Base-by-base conservation (phyloP, 2,113 vertebrate species). In the Lonchura striata region DNA sequence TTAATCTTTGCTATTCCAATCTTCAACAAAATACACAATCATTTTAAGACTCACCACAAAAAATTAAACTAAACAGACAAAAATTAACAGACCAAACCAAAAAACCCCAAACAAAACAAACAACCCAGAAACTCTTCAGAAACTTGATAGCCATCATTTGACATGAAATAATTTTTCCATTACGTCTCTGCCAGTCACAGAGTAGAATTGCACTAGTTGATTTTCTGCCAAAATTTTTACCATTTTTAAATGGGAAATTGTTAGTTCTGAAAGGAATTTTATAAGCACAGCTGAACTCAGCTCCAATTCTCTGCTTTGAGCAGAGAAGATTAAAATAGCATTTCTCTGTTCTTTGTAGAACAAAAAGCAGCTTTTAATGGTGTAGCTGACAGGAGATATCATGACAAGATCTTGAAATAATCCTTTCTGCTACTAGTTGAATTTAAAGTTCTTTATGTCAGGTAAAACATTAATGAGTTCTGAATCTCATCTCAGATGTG, bases 391-490 rank as follows among this genome's bases (percentile, higher is more conserved):
- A 57, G 64, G 10, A 53, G 19, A 89, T 69, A 82, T 68, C 76
- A 83, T 2, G 14, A 79, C 50, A 69, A 86, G 46, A 68, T 87
- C 66, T 69, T 86, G 61, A 89, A 92, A 92, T 46, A 78, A 90
- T 91, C 64, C 25, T 41, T 84, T 81, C 53, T 88, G 18, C 30
- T 63, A 13, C 17, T 37, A 37, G 21, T 24, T 88, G 87, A 94
- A 95, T 82, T 91, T 74, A 49, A 94, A 92, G 28, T 68, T 80
- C 28, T 77, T 82, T 8, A 71, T 91, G 78, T 76, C 77, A 91
- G 21, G 53, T 52, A 82, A 92, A 76, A 93, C 24, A 57, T 49
- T 89, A 90, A 89, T 64, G 54, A 95, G 49, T 68, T 85, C 70
- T 86, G 59, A 24, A 90, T 77, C 75, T 87, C 77, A 46, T 30